Evolutionary conservation across 2,888 invertebrate species (phyloP).

Genomic region (Pristionchus fissidentatus): DNA sequence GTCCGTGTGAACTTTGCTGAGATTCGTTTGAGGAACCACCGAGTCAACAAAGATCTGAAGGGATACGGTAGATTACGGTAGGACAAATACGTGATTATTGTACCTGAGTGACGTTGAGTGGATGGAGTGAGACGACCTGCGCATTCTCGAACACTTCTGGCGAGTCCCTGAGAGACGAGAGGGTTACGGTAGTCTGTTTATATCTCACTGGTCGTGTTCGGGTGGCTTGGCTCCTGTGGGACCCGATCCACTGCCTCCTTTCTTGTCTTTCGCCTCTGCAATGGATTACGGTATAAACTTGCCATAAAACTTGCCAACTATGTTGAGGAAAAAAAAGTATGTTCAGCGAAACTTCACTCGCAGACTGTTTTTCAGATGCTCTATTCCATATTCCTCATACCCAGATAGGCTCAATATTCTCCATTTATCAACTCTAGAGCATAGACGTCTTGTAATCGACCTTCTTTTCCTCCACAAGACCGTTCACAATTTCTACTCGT

Average conservation of each 20-base stretch:
- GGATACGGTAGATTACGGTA: not conserved
- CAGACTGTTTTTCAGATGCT: no score
- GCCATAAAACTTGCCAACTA: no score
- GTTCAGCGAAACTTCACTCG: no score
- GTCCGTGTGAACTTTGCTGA: slow-evolving; percentile 29
- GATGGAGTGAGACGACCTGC: slow-evolving; percentile 14
- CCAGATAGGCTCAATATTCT: no score
- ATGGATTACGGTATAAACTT: not conserved
- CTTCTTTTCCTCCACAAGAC: no score
- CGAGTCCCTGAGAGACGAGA: slow-evolving; percentile 1
- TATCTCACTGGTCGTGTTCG: not conserved
- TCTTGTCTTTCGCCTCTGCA: not conserved
- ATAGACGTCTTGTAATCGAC: no score
- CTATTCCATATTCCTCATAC: no score
- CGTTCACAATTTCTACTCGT: no score
- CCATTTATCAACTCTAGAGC: no score
- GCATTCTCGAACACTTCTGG: slow-evolving; percentile 42
- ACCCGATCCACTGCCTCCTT: not conserved
- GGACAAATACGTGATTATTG: not conserved
- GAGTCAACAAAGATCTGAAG: slow-evolving; percentile 28
- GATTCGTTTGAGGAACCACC: slow-evolving; percentile 29
- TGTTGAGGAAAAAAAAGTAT: no score
- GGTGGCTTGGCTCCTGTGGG: not conserved
- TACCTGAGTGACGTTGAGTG: slow-evolving; percentile 30
- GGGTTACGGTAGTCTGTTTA: slow-evolving; percentile 6